Conservation (phyloP, 2,113 vertebrate species). For the Cygnus atratus region DNA sequence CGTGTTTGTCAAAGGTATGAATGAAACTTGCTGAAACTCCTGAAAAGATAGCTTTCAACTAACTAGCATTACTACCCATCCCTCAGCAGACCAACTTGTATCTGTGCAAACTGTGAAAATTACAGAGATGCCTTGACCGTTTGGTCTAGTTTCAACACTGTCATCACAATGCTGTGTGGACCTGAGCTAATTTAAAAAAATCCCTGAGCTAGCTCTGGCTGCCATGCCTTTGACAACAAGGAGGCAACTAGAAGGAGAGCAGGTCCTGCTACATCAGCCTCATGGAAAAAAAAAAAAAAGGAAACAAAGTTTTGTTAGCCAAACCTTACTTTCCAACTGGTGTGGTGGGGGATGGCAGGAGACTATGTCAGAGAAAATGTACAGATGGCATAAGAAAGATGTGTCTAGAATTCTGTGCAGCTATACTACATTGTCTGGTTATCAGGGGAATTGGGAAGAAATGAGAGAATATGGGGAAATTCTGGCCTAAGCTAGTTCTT, state of each 20-base stretch:
- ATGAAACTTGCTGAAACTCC: background rate
- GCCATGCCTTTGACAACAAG: background rate
- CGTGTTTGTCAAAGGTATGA: background rate
- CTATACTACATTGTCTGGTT: background rate
- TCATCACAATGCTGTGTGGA: background rate
- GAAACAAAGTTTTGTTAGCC: background rate
- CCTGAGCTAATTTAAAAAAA: background rate
- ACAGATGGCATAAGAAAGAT: background rate
- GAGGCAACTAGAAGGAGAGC: background rate
- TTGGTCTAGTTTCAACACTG: background rate
- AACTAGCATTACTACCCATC: background rate
- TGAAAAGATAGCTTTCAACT: background rate
- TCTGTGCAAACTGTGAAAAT: background rate
- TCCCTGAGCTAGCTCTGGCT: background rate
- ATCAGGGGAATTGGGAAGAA: conserved; percentile 13
- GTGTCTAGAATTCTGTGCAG: background rate
- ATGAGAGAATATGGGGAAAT: background rate
- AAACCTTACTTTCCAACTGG: background rate
- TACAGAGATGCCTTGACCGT: background rate
- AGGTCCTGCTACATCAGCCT: background rate
- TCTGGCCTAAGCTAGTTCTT: background rate
- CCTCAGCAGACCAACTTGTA: background rate
- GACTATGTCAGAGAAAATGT: background rate
- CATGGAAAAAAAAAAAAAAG: background rate
- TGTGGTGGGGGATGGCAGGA: background rate